phyloP scores from a whole-genome alignment of 2,113 vertebrate species.

The Carassius carassius region DNA sequence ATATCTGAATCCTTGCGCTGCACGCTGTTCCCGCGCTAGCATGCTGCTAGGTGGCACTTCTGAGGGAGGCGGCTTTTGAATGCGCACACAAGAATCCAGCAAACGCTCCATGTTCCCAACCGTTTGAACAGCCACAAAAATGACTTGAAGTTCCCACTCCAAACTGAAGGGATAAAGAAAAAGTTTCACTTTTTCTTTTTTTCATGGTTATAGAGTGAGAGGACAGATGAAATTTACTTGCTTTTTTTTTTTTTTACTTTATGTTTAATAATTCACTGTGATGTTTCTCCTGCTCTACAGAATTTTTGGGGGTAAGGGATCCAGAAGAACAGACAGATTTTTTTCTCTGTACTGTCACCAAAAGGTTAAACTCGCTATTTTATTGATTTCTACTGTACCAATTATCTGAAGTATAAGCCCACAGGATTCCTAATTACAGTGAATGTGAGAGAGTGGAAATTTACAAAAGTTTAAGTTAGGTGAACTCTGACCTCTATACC shows the following conservation, averaged over 20 bases:
- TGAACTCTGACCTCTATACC: not conserved
- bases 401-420: not conserved
- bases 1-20: constrained; percentile 82
- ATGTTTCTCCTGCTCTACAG: constrained; percentile 68
- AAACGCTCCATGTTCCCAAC: constrained; percentile 74
- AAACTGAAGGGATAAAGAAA: constrained; percentile 57
- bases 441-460: not conserved
- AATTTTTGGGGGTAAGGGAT: constrained; percentile 27
- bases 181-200: constrained; percentile 57
- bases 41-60: constrained; percentile 83
- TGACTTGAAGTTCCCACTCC: constrained; percentile 75
- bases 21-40: constrained; percentile 71
- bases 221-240: constrained; percentile 67
- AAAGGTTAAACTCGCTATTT: not conserved
- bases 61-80: constrained; percentile 79
- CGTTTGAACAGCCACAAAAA: constrained; percentile 76
- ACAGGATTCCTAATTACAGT: not conserved
- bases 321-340: not conserved
- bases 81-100: constrained; percentile 68
- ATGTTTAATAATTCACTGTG: constrained; percentile 79
- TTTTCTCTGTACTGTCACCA: constrained; percentile 32
- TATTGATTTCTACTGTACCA: constrained; percentile 5
- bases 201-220: constrained; percentile 59
- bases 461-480: not conserved
- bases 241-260: constrained; percentile 47